Evolutionary conservation across 2,797 vertebrate species (phyloP), one percentile per base, ranked within the genome.

Genomic region (Mus minutoides): DNA sequence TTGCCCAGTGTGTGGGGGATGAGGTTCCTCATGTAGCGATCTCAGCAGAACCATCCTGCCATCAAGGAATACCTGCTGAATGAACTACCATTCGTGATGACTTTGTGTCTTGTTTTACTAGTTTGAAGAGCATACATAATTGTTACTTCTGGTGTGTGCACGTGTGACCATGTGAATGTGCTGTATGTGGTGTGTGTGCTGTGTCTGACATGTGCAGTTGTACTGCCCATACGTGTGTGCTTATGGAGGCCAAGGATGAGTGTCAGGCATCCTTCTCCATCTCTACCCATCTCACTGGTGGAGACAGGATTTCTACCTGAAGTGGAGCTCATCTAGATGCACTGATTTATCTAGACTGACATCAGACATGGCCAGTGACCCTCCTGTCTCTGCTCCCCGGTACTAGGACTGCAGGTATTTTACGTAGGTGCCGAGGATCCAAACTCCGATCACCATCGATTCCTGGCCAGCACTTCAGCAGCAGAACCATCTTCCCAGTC

Each of bases 51-150:
- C 17, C 29, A 90, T 21, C 29, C 62, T 22, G 17, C 69, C 71
- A 24, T 46, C 26, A 88, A 34, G 76, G 49, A 49, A 75, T 10
- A 8, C 73, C 86, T 76, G 22, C n/a, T 43, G 43, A 75, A 52
- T 78, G 73, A 52, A 21, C 37, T 78, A 73, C 73, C 34, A 78
- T 49, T 90, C 52, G 21, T 62, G 14, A 73, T 58, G 21, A 89
- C 37, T 90, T 96, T 78, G 40, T 16, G 49, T n/a, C 24, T 46
- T 93, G 64, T 52, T 85, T 90, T 93, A 71, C 52, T 62, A 83
- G 62, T 69, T 69, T 93, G 22, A 46, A 17, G 54, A 88, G 8
- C 24, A 40, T 13, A 34, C 17, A 46, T 76, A 64, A 40, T 56
- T 54, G 62, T 26, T 64, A 46, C 37, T 62, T 22, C 5, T 71